phyloP scores from a whole-genome alignment of 2,888 invertebrate genomes.

The Apantesis nais region DNA sequence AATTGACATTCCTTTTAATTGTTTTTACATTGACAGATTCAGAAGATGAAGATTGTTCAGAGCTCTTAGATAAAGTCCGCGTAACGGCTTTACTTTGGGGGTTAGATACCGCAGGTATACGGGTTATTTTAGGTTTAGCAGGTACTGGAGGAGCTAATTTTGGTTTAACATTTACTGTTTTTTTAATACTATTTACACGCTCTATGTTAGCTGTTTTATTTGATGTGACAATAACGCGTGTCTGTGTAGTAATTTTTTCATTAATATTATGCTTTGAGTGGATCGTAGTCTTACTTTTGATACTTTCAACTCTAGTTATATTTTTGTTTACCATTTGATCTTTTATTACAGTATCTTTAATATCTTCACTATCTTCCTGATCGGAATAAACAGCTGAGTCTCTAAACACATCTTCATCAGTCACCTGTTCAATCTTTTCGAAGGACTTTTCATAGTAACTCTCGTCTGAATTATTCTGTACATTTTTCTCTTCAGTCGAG shows the following conservation, averaged over 20 bases:
- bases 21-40: constrained; percentile 67
- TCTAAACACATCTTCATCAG: constrained; percentile 89
- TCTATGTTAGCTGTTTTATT: constrained; percentile 51
- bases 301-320: constrained; percentile 63
- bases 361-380: constrained; percentile 84
- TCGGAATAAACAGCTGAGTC: constrained; percentile 95
- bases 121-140: constrained; percentile 84
- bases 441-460: constrained; percentile 92
- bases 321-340: constrained; percentile 57
- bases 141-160: constrained; percentile 88
- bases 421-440: constrained; percentile 90
- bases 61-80: constrained; percentile 51
- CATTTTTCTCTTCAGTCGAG: too few relatives aligned
- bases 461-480: constrained; percentile 81
- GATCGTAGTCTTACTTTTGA: constrained; percentile 66
- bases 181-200: constrained; percentile 51
- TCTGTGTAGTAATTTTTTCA: constrained; percentile 41
- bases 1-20: constrained; percentile 64
- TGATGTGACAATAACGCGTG: constrained; percentile 46
- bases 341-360: constrained; percentile 51
- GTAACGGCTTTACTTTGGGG: constrained; percentile 52
- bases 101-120: constrained; percentile 53
- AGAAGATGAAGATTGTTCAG: constrained; percentile 62
- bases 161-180: constrained; percentile 70
- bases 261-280: constrained; percentile 62